Conservation (phyloP, 2,888 invertebrate species). For the Bombyx huttoni region DNA sequence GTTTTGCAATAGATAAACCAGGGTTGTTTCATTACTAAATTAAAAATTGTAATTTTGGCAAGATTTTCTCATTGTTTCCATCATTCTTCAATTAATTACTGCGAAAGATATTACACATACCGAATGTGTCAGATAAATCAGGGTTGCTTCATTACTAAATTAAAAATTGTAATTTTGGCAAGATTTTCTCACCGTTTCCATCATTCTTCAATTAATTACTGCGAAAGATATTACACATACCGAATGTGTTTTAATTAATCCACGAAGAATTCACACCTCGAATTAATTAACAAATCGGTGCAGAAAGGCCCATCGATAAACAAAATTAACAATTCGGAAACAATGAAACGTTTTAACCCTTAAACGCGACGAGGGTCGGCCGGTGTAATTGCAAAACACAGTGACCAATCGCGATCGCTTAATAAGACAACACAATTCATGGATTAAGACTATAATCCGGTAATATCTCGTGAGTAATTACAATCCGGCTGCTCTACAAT, state of each 20-base stretch:
- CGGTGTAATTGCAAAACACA: neutral
- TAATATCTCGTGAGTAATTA: too few relatives aligned
- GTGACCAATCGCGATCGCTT: neutral
- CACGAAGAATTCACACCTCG: neutral
- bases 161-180: too few relatives aligned
- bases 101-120: neutral
- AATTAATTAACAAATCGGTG: neutral
- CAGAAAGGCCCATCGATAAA: conserved; percentile 7
- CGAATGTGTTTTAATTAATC: neutral
- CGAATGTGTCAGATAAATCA: too few relatives aligned
- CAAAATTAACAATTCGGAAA: conserved; percentile 18
- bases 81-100: neutral
- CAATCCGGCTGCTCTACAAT: too few relatives aligned
- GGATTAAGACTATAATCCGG: too few relatives aligned
- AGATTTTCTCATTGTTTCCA: neutral
- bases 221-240: neutral
- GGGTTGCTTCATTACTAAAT: too few relatives aligned
- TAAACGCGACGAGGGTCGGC: conserved; percentile 19
- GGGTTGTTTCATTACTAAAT: too few relatives aligned
- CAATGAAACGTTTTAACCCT: conserved; percentile 21
- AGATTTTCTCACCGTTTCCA: neutral
- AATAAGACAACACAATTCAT: neutral
- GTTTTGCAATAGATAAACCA: too few relatives aligned
- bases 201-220: neutral
- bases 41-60: too few relatives aligned